Conservation (phyloP, 2,113 vertebrate genomes). For the Lota lota region DNA sequence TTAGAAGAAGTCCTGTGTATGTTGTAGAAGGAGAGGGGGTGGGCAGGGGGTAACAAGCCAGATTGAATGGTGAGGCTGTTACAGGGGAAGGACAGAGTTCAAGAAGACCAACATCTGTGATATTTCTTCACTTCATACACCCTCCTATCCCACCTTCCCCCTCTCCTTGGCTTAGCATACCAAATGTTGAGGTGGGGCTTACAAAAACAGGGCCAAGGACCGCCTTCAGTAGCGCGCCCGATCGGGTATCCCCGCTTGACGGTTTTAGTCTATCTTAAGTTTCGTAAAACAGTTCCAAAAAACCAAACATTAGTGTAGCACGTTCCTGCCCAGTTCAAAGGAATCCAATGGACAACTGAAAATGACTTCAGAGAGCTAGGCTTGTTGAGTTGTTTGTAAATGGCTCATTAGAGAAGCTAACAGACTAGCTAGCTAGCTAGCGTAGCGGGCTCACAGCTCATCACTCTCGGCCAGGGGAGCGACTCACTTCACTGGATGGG, state of each 20-base stretch:
- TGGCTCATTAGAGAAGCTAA: slow-evolving; percentile 28
- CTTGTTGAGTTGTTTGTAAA: slow-evolving; percentile 16
- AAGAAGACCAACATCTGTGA: slow-evolving; percentile 67
- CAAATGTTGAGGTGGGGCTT: slow-evolving; percentile 61
- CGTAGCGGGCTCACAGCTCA: slow-evolving; percentile 27
- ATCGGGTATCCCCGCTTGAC: too few relatives aligned
- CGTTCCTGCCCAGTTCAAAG: too few relatives aligned
- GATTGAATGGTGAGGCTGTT: slow-evolving; percentile 60
- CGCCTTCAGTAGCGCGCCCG: slow-evolving; percentile 17
- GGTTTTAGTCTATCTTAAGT: too few relatives aligned
- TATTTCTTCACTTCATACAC: slow-evolving; percentile 48
- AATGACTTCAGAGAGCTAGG: too few relatives aligned
- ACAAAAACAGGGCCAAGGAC: slow-evolving; percentile 49
- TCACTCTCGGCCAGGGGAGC: slow-evolving; percentile 3
- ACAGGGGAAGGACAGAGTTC: slow-evolving; percentile 52
- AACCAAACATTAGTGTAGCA: too few relatives aligned
- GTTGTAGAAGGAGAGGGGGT: slow-evolving; percentile 13
- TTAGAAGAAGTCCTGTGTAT: slow-evolving; percentile 61
- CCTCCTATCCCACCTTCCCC: slow-evolving; percentile 40
- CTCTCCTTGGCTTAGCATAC: slow-evolving; percentile 42
- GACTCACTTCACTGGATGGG: slow-evolving; percentile 14
- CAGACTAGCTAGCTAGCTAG: slow-evolving; percentile 17
- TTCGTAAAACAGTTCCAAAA: too few relatives aligned
- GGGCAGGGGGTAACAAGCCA: slow-evolving; percentile 32
- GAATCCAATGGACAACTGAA: too few relatives aligned